A percentile compares a stretch with the other conserved stretches of the same genome.
phyloP scores from a whole-genome alignment of 1,140 invertebrate genomes.

The Danaus plexippus region DNA sequence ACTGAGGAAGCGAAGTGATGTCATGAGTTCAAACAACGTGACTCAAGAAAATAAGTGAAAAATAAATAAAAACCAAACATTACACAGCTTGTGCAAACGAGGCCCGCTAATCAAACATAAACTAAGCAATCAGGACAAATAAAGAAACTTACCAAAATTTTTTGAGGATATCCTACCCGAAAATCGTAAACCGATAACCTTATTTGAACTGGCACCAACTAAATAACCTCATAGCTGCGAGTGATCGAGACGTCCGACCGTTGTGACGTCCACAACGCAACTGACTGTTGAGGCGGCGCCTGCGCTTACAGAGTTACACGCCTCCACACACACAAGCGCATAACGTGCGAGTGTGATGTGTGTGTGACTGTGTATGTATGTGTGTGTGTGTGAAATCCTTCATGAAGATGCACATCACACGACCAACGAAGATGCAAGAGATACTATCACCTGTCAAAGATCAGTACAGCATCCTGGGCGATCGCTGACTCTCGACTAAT shows the following conservation, averaged over 20 bases:
- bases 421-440: conserved; percentile 39
- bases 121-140: conserved; percentile 30
- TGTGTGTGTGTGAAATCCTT: conserved; percentile 34
- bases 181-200: conserved; percentile 42
- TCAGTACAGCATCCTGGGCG: no score
- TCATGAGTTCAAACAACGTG: conserved; percentile 24
- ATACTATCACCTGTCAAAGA: no score
- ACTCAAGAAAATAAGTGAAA: conserved; percentile 29
- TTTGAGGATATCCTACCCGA: conserved; percentile 42
- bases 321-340: conserved; percentile 40
- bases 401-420: conserved; percentile 50
- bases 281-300: conserved; percentile 52
- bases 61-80: conserved; percentile 21
- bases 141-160: conserved; percentile 41
- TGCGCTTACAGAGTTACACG: conserved; percentile 39
- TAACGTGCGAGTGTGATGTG: no score
- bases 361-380: not conserved
- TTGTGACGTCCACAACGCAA: conserved; percentile 28
- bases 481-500: no score
- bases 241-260: conserved; percentile 25
- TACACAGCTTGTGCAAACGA: conserved; percentile 16
- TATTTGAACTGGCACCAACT: conserved; percentile 43
- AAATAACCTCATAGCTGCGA: conserved; percentile 12
- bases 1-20: conserved; percentile 14
- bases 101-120: conserved; percentile 25